A percentile compares a stretch with the other conserved stretches of the same genome.
These are phyloP conservation scores for Leptinotarsa lineolata DNA, from an alignment of 1,140 invertebrate species.

Conservation along the genomic window DNA sequence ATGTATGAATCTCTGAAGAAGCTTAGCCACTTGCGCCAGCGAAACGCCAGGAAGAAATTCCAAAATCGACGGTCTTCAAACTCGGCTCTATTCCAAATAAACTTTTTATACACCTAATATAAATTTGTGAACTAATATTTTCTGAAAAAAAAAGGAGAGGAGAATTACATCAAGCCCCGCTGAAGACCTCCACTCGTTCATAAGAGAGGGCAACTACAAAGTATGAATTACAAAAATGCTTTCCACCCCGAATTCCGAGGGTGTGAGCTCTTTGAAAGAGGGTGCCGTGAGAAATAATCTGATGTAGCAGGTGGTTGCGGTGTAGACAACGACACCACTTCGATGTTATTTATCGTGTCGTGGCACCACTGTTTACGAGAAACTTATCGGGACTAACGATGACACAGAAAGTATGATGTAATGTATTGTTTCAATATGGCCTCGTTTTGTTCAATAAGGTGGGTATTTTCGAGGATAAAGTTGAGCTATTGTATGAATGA, in stretches of 20 bases:
- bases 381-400: background rate
- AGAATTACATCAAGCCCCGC: background rate
- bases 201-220: conserved; percentile 1
- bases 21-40: no score
- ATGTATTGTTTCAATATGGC: background rate
- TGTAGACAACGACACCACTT: conserved; percentile 18
- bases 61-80: no score
- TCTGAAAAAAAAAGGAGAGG: no score
- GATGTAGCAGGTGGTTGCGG: conserved; percentile 19
- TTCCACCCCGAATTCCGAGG: conserved; percentile 10
- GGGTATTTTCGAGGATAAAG: no score
- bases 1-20: no score
- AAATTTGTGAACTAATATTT: no score
- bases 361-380: background rate
- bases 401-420: background rate
- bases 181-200: background rate
- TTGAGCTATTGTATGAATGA: background rate
- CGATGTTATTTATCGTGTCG: conserved; percentile 20
- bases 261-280: background rate
- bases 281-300: conserved; percentile 22
- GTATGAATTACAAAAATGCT: conserved; percentile 21
- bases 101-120: no score
- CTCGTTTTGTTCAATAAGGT: background rate
- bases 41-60: no score
- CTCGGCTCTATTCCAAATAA: no score